Evolutionary conservation across 1,140 invertebrate species (phyloP), one percentile per base, ranked within the genome.

Genomic region (Leguminivora glycinivorella): DNA sequence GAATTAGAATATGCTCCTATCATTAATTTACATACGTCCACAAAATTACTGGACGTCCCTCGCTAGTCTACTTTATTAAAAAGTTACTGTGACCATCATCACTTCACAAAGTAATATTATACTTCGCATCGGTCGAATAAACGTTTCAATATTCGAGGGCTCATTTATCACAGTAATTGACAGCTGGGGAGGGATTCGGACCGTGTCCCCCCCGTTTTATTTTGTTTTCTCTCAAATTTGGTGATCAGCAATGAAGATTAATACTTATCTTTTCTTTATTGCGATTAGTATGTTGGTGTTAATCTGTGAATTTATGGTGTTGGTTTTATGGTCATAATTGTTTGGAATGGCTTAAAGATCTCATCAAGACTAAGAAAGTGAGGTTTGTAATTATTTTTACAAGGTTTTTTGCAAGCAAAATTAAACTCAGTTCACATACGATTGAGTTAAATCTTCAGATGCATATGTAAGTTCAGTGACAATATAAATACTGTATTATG

Each of bases 151-250:
- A 87, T 91, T 89, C 85, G 75, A 75, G 76, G 75, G 74, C 87
- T 84, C 89, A 91, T 89, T 91, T 89, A 91, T 91, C 89, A 88
- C 80, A 78, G 79, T 89, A 89, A 91, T 91, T 91, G 89, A 89
- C 89, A 87, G 84, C 66, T 73, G 83, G 85, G 85, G 82, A 83
- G 47, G 25, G 67, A 85, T 77, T 85, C 72, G 74, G 74, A 74
- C 73, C 76, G 79, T 82, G 79, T 79, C 76, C 74, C 72, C 68
- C 76, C 77, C 78, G 52, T 72, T 68, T 75, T 76, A 40, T 76
- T 83, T 69, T 81, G 78, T 83, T 85, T 85, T 86, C 83, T 80
- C 82, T 81, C 70, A 67, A 58, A 77, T 83, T 81, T 83, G 74
- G 73, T 81, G 78, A 79, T 81, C 75, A 75, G 56, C 34, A 56